phyloP scores from a whole-genome alignment of 2,888 invertebrate species.

The Andrena haemorrhoa region DNA sequence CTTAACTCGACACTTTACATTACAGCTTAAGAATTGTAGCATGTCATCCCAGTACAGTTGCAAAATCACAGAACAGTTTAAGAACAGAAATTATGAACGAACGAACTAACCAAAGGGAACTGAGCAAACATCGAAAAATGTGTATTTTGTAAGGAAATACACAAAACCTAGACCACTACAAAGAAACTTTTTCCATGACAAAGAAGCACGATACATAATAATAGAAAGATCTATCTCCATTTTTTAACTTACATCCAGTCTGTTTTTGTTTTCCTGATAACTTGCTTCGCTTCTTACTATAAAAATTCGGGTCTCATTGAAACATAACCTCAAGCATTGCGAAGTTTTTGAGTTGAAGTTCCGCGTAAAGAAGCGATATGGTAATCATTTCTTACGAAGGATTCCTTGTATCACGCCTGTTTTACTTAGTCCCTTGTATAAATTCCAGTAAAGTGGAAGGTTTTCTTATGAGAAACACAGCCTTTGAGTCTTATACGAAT shows the following conservation, averaged over 20 bases:
- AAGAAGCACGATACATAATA: conserved; percentile 5
- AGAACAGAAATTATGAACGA: neutral
- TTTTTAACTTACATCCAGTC: conserved; percentile 52
- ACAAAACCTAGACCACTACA: conserved; percentile 2
- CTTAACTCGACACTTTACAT: neutral
- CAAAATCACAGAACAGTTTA: neutral
- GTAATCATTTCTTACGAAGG: conserved; percentile 48
- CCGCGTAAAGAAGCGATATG: conserved; percentile 19
- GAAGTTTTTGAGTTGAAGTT: conserved; percentile 52
- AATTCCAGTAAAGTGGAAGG: conserved; percentile 9
- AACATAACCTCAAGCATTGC: conserved; percentile 68
- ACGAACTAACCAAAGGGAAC: neutral
- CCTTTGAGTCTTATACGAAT: conserved; percentile 48
- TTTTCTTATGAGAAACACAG: conserved; percentile 51
- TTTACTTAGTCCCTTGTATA: conserved; percentile 18
- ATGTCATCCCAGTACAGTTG: neutral
- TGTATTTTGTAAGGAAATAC: conserved; percentile 28
- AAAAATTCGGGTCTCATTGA: conserved; percentile 53
- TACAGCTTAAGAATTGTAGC: conserved; percentile 1
- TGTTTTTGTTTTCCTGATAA: conserved; percentile 37
- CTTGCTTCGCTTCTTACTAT: conserved; percentile 36
- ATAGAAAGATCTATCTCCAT: conserved; percentile 1
- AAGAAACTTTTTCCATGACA: neutral
- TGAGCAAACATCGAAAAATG: neutral
- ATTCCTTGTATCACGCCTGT: conserved; percentile 17